A percentile compares a stretch with the other conserved stretches of the same genome.
Evolutionary conservation across 2,113 vertebrate genomes (phyloP).

Genomic region (Prionailurus viverrinus): DNA sequence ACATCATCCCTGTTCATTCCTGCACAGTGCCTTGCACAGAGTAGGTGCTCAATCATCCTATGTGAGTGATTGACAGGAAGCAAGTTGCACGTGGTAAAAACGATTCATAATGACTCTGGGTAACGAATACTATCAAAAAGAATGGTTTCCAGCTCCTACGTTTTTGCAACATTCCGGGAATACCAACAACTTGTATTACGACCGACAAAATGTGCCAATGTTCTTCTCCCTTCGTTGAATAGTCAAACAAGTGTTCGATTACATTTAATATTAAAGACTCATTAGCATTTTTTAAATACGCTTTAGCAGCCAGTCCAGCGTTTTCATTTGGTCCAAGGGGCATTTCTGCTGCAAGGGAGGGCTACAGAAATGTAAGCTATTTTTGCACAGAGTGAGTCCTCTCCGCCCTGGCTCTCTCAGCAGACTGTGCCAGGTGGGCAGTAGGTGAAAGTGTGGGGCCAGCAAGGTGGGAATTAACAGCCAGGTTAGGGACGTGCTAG

Average conservation of each 20-base stretch:
- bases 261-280: not conserved
- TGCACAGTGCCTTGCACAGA: not conserved
- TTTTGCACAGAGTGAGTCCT: not conserved
- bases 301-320: not conserved
- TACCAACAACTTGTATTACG: not conserved
- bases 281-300: not conserved
- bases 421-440: not conserved
- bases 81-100: not conserved
- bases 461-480: not conserved
- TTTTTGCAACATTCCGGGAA: not conserved
- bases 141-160: not conserved
- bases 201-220: not conserved
- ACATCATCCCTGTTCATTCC: not conserved
- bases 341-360: not conserved
- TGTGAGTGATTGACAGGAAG: not conserved
- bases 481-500: conserved; percentile 67
- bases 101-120: not conserved
- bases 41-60: not conserved
- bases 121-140: not conserved
- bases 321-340: conserved; percentile 9
- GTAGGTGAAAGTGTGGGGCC: too few relatives aligned
- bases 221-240: not conserved
- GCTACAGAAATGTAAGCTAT: not conserved
- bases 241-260: not conserved
- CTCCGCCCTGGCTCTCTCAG: not conserved